Base-by-base conservation (phyloP, 2,888 invertebrate species). In the Phengaris arion region DNA sequence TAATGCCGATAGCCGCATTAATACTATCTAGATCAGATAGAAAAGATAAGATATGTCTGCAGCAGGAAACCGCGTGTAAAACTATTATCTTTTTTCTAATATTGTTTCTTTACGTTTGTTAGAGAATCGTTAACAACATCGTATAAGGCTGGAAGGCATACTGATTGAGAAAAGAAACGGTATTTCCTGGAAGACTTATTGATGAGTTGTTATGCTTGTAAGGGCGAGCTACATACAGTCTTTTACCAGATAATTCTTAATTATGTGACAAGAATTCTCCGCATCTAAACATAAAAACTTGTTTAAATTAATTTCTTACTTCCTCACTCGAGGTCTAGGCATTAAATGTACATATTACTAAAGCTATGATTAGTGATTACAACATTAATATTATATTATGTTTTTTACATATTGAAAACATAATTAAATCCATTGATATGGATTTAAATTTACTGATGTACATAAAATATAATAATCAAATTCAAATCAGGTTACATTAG, bases 11-110 rank as follows among this genome's bases (percentile, higher is more conserved):
- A 74, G 74, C 68, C 68, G 76, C 74, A 75, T 76, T 77, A 77
- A 74, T 75, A 72, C 70, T 22, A 74, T 74, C 76, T 70, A 69
- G 77, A 78, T 78, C 73, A 77, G 76, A 78, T 77, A 55, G 59
- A 51, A 13, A 15, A 72, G 77, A 78, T 76, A 76, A 68, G 54
- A 72, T 72, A 72, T 35, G 72, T 72, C 72, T 54, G 72, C 52
- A 72, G 48, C 72, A 72, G 72, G 72, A 72, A 72, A 72, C 72
- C 52, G 72, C 72, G 72, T 72, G 72, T 72, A 72, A 72, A 72
- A 72, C 72, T 72, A 72, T 72, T 72, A 72, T 52, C 72, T 72
- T 72, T 72, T 64, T 72, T 72, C 69, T 72, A 72, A 72, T 72
- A 72, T 52, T 54, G 9, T 54, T 72, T 52, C 72, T 72, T 72